Percentiles rank a stretch among this genome's conserved stretches.
phyloP scores from a whole-genome alignment of 2,888 invertebrate genomes.

The Amphipoea oculea region DNA sequence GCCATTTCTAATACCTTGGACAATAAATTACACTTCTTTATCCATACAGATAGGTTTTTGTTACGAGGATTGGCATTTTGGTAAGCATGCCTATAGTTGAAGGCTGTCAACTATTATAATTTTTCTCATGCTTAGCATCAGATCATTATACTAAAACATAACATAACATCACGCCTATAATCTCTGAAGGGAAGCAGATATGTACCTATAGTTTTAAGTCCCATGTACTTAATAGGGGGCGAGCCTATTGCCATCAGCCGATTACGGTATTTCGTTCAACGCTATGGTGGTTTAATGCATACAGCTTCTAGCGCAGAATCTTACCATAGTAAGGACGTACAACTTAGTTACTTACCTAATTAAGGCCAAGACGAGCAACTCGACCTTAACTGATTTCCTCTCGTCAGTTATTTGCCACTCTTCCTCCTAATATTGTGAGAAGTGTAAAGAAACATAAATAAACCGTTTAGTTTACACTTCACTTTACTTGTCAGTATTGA shows the following conservation, averaged over 20 bases:
- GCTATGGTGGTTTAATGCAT: background rate
- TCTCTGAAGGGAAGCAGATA: background rate
- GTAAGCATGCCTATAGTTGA: background rate
- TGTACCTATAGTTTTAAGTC: background rate
- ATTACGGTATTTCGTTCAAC: background rate
- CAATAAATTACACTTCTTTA: background rate
- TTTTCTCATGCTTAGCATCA: background rate
- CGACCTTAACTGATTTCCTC: conserved; percentile 29
- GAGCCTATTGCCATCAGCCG: background rate
- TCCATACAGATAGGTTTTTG: background rate
- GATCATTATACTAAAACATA: background rate
- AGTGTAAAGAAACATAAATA: conserved; percentile 21
- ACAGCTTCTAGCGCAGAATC: background rate
- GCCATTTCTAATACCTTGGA: conserved; percentile 43
- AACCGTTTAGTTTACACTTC: conserved; percentile 17
- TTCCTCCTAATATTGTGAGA: conserved; percentile 21
- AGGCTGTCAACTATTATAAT: background rate
- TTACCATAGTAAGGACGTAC: conserved; percentile 2
- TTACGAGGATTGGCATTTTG: background rate
- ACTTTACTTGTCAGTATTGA: conserved; percentile 27
- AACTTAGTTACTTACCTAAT: conserved; percentile 7
- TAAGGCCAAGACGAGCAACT: conserved; percentile 23
- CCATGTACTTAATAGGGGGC: background rate
- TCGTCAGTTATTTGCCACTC: conserved; percentile 27
- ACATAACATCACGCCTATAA: background rate